phyloP scores from a whole-genome alignment of 2,797 vertebrate species.

The Scarus forsteni region DNA sequence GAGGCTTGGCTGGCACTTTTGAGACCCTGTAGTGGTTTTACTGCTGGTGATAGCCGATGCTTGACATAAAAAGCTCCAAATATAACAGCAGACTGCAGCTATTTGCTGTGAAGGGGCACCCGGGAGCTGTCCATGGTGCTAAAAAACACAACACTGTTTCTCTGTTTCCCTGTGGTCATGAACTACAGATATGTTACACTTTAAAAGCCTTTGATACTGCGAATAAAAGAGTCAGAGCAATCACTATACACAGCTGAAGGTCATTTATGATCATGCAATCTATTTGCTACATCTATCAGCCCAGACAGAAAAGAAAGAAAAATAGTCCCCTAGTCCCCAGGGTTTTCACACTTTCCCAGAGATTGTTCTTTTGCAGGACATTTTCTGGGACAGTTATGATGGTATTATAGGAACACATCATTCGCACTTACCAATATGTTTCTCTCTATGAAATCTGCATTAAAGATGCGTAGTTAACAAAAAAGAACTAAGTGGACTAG shows the following conservation, averaged over 20 bases:
- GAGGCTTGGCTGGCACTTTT: slow-evolving; percentile 28
- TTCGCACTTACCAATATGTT: no score
- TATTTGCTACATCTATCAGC: slow-evolving; percentile 13
- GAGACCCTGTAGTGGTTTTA: slow-evolving; percentile 29
- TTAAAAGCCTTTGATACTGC: slow-evolving; percentile 13
- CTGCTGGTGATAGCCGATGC: slow-evolving; percentile 18
- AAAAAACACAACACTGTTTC: slow-evolving; percentile 25
- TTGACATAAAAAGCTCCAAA: slow-evolving; percentile 41
- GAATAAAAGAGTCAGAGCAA: slow-evolving; percentile 18
- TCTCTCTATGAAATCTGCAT: no score
- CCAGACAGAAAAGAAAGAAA: neutral
- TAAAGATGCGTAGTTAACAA: no score
- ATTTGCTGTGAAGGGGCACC: slow-evolving; percentile 2
- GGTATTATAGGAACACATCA: no score
- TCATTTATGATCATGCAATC: slow-evolving; percentile 4
- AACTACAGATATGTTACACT: slow-evolving; percentile 12
- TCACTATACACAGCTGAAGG: slow-evolving; percentile 13
- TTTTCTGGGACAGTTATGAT: no score
- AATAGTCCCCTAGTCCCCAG: no score
- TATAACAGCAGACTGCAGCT: slow-evolving; percentile 11
- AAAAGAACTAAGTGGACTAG: no score
- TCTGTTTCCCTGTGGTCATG: slow-evolving; percentile 3
- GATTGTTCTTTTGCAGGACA: no score
- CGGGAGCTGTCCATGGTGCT: slow-evolving; percentile 62
- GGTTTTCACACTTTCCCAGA: no score